phyloP scores from a whole-genome alignment of 2,797 vertebrate genomes.

The Sebastolobus alascanus region DNA sequence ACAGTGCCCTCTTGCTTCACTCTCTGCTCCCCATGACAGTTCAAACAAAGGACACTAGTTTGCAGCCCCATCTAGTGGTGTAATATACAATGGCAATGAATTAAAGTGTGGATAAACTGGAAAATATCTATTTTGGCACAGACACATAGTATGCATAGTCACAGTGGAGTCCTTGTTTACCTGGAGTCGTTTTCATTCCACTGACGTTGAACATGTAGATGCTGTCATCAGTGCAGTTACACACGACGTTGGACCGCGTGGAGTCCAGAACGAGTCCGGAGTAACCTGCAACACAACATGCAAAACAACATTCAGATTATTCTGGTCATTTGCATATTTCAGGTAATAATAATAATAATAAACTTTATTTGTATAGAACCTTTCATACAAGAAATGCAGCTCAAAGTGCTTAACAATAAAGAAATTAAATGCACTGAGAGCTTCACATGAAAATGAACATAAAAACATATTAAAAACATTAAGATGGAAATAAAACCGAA shows the following conservation, averaged over 20 bases:
- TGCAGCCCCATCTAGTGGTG: constrained; percentile 72
- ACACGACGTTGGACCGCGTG: constrained; percentile 89
- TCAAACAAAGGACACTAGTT: constrained; percentile 1
- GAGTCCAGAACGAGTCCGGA: constrained; percentile 94
- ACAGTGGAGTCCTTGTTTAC: constrained; percentile 74
- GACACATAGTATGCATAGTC: neutral
- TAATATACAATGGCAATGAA: neutral
- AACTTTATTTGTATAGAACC: no score
- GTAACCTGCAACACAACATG: constrained; percentile 86
- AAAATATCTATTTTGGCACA: neutral
- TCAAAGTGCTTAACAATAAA: no score
- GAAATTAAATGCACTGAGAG: no score
- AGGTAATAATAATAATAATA: no score
- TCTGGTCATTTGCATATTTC: neutral
- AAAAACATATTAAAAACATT: no score
- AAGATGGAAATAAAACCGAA: no score
- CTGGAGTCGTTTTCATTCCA: constrained; percentile 89
- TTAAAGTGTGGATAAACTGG: neutral
- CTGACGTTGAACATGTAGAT: constrained; percentile 96
- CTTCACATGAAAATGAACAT: no score
- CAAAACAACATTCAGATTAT: neutral
- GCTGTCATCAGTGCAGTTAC: constrained; percentile 96
- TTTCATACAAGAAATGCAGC: no score
- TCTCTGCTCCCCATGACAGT: neutral
- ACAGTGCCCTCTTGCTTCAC: neutral